Conservation (phyloP, 2,888 invertebrate species). For the Sesia bembeciformis region DNA sequence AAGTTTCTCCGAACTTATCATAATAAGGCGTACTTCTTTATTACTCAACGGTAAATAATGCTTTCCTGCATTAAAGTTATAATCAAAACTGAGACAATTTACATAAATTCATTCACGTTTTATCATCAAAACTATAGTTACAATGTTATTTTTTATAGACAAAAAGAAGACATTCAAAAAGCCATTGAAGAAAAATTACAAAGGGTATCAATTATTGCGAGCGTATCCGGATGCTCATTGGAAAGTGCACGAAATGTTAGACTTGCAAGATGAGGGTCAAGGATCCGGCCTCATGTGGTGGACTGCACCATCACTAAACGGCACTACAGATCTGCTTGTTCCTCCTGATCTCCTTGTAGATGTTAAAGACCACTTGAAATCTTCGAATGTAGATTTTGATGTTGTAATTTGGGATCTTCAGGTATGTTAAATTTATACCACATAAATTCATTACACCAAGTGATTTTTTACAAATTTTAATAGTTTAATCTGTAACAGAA, state of each 20-base stretch:
- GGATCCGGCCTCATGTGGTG: constrained; percentile 70
- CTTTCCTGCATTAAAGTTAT: no score
- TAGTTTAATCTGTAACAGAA: constrained; percentile 46
- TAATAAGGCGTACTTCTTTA: no score
- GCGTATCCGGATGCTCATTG: constrained; percentile 51
- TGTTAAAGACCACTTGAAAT: constrained; percentile 74
- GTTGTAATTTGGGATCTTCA: constrained; percentile 83
- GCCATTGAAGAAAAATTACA: constrained; percentile 62
- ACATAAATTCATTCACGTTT: no score
- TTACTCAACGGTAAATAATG: no score
- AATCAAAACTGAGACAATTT: no score
- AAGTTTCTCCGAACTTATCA: no score
- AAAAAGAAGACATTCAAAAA: constrained; percentile 51
- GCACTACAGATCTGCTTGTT: constrained; percentile 81
- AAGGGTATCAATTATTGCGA: constrained; percentile 70
- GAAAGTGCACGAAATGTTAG: constrained; percentile 61
- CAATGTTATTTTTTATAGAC: constrained; percentile 13
- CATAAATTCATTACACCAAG: no score
- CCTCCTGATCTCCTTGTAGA: constrained; percentile 78
- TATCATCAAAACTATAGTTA: no score
- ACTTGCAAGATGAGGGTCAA: constrained; percentile 62
- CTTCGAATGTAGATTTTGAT: constrained; percentile 76
- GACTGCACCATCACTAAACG: constrained; percentile 59
- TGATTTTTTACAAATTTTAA: no score
- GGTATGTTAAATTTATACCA: constrained; percentile 34